Evolutionary conservation across 2,888 invertebrate genomes (phyloP).

Genomic region (Morpho deidamia): DNA sequence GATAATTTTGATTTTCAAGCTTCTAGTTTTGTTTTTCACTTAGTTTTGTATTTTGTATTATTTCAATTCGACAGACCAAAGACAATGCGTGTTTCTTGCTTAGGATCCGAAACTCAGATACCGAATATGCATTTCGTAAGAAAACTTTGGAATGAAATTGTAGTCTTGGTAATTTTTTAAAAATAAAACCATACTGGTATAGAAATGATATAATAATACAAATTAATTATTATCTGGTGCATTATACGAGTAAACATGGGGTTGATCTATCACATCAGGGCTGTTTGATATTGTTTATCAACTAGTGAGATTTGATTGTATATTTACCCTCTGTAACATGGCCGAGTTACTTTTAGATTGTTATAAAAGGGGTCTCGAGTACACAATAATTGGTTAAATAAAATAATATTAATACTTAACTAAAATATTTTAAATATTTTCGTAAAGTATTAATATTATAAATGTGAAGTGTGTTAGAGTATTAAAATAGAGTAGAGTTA

Average conservation of each 20-base stretch:
- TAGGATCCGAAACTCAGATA: too few species aligned
- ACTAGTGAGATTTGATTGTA: conserved; percentile 4
- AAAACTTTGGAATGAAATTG: too few species aligned
- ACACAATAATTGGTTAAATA: background rate
- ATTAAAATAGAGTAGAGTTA: too few species aligned
- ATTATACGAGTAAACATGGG: conserved; percentile 1
- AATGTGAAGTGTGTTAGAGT: too few species aligned
- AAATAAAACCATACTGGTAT: too few species aligned
- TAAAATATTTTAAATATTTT: too few species aligned
- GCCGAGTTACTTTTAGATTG: background rate
- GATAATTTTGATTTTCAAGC: too few species aligned
- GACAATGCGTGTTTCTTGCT: too few species aligned
- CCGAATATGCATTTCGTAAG: too few species aligned
- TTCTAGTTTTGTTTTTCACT: background rate
- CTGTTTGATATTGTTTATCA: conserved; percentile 9
- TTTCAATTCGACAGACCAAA: background rate
- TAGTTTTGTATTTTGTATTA: background rate
- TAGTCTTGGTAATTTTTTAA: too few species aligned
- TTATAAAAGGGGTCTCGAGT: background rate
- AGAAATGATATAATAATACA: background rate
- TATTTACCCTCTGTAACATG: conserved; percentile 1
- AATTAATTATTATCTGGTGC: conserved; percentile 1
- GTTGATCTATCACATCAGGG: background rate
- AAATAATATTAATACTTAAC: too few species aligned
- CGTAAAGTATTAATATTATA: too few species aligned